Evolutionary conservation across 1,140 invertebrate species (phyloP), one percentile per base, ranked within the genome.

Genomic region (Brachionus manjavacas): DNA sequence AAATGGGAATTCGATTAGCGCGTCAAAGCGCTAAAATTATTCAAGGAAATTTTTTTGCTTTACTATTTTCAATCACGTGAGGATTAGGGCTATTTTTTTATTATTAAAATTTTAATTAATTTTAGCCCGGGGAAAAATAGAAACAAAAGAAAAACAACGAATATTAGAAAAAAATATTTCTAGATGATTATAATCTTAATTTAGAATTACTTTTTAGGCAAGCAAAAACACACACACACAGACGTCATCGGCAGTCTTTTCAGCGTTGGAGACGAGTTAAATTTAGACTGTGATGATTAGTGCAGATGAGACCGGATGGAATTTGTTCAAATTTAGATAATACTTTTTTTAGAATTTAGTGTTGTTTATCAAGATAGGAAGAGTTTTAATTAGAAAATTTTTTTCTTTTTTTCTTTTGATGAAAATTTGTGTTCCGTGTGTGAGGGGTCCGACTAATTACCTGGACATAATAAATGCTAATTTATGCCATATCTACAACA

Each of bases 61-160:
- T 46, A 49, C 23, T 76, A 46, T 76, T 76, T 76, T 76, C n/a
- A 25, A 76, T 76, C 72, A 76, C 72, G 72, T 76, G 72, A 76
- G 72, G 72, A 76, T 76, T 76, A 76, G 43, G 72, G 72, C 72
- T 76, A 76, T 76, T 76, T 76, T 72, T 43, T 76, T 76, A 76
- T 76, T 76, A 76, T 76, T 39, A 39, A 35, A 35, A 39, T 76
- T 76, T 76, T 76, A 76, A 76, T 76, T 76, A 76, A 76, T 46
- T 76, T 76, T 76, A 76, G 72, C 72, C 49, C 20, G 72, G 46
- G 28, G 72, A 76, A 46, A 72, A 72, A 72, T 72, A 72, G 68
- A 31, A 72, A 72, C 68, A 16, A 68, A 72, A 39, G 16, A 72
- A 31, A 14, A 35, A 72, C 28, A 72, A 72, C 23, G 28, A 66